Conservation (phyloP, 2,797 vertebrate genomes). For the Caiman crocodilus region DNA sequence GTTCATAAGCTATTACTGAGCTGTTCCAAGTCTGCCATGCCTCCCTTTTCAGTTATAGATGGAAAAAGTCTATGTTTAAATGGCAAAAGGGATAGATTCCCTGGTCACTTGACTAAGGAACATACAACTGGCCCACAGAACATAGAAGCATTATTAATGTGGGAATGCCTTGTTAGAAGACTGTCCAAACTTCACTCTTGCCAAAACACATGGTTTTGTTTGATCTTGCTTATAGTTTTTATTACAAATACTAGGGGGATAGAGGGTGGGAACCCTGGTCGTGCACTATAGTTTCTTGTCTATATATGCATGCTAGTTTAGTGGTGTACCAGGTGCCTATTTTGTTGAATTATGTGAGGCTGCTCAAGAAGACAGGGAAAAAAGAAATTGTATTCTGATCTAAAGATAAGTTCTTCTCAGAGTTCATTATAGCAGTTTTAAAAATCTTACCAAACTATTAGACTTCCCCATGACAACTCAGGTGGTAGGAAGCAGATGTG, state of each 20-base stretch:
- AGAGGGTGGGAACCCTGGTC: not conserved
- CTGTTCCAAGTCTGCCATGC: not conserved
- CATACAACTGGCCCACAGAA: not conserved
- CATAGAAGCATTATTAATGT: conserved; percentile 5
- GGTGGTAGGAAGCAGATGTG: not conserved
- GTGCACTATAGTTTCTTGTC: not conserved
- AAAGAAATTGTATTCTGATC: not conserved
- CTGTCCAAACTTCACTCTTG: not conserved
- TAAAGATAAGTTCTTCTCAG: not conserved
- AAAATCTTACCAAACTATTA: not conserved
- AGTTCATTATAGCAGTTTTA: not conserved
- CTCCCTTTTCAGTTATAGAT: not conserved
- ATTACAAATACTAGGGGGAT: not conserved
- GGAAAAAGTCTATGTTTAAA: not conserved
- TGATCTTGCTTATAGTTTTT: not conserved
- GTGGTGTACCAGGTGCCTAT: not conserved
- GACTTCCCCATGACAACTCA: not conserved
- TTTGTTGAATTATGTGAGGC: not conserved
- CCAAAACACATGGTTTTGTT: not conserved
- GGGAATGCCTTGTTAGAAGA: not conserved
- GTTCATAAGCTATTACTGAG: not conserved
- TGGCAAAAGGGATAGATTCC: not conserved
- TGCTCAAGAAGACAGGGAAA: not conserved
- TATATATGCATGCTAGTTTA: not conserved
- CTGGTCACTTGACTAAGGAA: not conserved